Evolutionary conservation across 2,113 vertebrate species (phyloP), one percentile per base, ranked within the genome.

Genomic region (Mastomys coucha): DNA sequence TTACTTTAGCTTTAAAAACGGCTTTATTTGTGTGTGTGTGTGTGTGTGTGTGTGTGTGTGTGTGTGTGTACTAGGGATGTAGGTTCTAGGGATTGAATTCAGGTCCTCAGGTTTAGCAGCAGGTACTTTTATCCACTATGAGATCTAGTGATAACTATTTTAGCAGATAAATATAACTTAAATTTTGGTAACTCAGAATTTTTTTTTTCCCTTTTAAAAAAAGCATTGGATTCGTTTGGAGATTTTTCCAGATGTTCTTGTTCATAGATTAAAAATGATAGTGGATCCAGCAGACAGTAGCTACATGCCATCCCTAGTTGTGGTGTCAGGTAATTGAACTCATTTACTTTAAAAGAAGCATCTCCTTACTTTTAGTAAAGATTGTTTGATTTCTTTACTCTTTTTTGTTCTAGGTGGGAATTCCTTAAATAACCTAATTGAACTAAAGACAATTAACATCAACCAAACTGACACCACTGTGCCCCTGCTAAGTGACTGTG

Each of bases 141-240:
- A 67, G 28, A 1, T 42, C 39, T 45, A 36, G 10, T 12, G 28
- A 51, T 51, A 19, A 58, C 58, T 19, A 39, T 49, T 60, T 53
- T 80, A 51, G 72, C 28, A 72, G 70, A 10, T 78, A 39, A 76
- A 67, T 28, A 33, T 53, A 69, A 58, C n/a, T 73, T 84, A 82
- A 84, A 60, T 69, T 97, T 93, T 92, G 19, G 67, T 97, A 91
- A 97, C 69, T 53, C n/a, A 94, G 28, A 77, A 69, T 92, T 70
- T 5, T 13, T 67, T 56, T 42, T 6, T 2, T 69, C 97, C 97
- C 58, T 93, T 76, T 20, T 58, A 39, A 33, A 14, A 60, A 56
- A 98, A 99, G 99, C 99, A 99, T 96, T 99, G 99, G 99, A 99
- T 99, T 97, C 99, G 99, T 42, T 98, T 99, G 94, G 99, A 99